Evolutionary conservation across 2,888 invertebrate species (phyloP), one percentile per base, ranked within the genome.

Genomic region (Matsumyia berberina): DNA sequence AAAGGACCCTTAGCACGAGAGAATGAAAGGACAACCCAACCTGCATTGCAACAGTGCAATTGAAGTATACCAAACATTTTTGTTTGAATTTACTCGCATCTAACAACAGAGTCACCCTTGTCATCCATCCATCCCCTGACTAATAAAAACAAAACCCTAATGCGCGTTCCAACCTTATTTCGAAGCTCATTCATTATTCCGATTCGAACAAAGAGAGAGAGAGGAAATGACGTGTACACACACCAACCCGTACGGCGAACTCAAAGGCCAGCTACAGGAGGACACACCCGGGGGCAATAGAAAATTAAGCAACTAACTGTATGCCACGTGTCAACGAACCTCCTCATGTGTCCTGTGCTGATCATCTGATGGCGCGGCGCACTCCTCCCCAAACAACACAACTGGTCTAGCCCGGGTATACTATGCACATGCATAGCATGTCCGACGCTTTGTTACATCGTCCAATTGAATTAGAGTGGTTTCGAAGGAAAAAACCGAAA

Each of bases 391-490:
- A 37, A 24, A 8, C 42, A 64, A 37, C 58, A 66, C 69, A 35
- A 39, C 19, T 44, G 62, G 66, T 73, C 73, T 64, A 74, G 58
- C 55, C 74, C 37, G n/a, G n/a, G n/a, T n/a, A n/a, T 69, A 4
- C 67, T 74, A 69, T 74, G 67, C 69, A 64, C 49, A 74, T 17
- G 19, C 29, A 57, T 67, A 51, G 69, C 77, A 66, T 77, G 74
- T 70, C 80, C 64, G 70, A 51, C 80, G 70, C 74, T 70, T 66
- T 70, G 79, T 74, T 85, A 76, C 85, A 70, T 55, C 80, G 85
- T 85, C 74, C 85, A 85, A 85, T 80, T 85, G 74, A 85, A 85
- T 80, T 85, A 85, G 85, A 85, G 74, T 83, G 83, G 69, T 79
- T 79, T 69, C 58, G 31, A 46, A 44, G 19, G 46, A 69, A 46